A percentile compares a stretch with the other conserved stretches of the same genome.
These are phyloP conservation scores for Portunus trituberculatus DNA, from an alignment of 1,140 invertebrate genomes.

Conservation along the genomic window DNA sequence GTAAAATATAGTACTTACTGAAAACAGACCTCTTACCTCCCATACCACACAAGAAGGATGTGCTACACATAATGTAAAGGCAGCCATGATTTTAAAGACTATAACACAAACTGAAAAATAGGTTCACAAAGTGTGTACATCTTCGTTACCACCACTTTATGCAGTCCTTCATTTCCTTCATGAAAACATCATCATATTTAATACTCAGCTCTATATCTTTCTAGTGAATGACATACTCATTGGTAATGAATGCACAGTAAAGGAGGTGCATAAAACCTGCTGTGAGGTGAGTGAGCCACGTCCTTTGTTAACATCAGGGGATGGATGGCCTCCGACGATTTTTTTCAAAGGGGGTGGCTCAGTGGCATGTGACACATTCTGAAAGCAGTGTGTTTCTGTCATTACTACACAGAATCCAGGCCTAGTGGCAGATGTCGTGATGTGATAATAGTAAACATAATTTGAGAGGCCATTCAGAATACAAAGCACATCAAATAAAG, in stretches of 20 bases:
- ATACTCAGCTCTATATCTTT: neutral
- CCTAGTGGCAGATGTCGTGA: neutral
- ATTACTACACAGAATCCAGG: neutral
- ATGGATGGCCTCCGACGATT: neutral
- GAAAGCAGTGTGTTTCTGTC: conserved; percentile 78
- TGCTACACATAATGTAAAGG: too few species aligned
- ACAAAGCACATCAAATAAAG: too few species aligned
- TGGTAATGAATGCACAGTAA: neutral
- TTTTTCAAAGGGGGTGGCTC: neutral
- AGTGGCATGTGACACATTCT: conserved; percentile 80
- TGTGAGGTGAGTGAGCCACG: neutral
- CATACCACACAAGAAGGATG: too few species aligned
- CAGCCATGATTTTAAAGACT: too few species aligned
- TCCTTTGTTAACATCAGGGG: conserved; percentile 41
- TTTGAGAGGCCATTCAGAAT: too few species aligned
- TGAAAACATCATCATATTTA: neutral
- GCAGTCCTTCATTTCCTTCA: neutral
- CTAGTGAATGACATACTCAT: neutral
- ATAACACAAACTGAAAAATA: neutral
- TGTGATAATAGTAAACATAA: neutral
- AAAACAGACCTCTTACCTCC: too few species aligned
- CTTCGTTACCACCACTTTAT: neutral
- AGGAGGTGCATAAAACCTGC: conserved; percentile 4
- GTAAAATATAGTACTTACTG: too few species aligned
- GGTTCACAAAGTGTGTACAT: neutral